Conservation (phyloP, 2,113 vertebrate genomes). For the Alligator mississippiensis region DNA sequence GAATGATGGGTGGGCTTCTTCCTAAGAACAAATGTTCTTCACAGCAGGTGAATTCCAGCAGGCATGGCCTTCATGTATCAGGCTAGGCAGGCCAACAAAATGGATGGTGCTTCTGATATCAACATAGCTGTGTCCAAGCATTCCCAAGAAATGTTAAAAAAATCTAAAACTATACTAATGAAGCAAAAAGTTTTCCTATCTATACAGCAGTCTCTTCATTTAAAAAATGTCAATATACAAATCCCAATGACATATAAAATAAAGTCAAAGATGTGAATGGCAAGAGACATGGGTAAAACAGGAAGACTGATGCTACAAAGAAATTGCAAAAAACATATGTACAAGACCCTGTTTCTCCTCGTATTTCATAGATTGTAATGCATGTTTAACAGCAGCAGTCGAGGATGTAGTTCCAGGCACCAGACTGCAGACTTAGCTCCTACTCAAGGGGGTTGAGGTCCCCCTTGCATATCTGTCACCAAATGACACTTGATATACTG, state of each 20-base stretch:
- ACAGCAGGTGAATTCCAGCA: constrained; percentile 71
- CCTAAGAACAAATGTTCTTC: constrained; percentile 76
- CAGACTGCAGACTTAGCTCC: constrained; percentile 80
- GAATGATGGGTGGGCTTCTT: constrained; percentile 70
- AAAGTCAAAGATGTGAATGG: constrained; percentile 89
- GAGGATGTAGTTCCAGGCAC: constrained; percentile 88
- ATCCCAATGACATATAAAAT: constrained; percentile 91
- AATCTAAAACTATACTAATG: constrained; percentile 89
- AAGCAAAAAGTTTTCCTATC: constrained; percentile 86
- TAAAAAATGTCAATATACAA: constrained; percentile 88
- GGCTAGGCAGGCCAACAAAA: constrained; percentile 87
- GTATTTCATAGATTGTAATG: constrained; percentile 87
- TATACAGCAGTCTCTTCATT: constrained; percentile 85
- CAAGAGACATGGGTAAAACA: constrained; percentile 90
- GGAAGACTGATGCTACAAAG: constrained; percentile 99
- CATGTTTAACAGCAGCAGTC: constrained; percentile 93
- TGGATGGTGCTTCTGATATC: constrained; percentile 81
- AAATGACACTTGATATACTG: constrained; percentile 99
- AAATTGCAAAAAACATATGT: constrained; percentile 95
- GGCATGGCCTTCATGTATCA: constrained; percentile 69
- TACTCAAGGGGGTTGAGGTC: constrained; percentile 66
- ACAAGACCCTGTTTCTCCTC: constrained; percentile 99
- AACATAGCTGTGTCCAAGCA: constrained; percentile 88
- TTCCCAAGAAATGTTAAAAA: constrained; percentile 84
- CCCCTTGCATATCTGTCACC: constrained; percentile 86